These are phyloP conservation scores for Eledone cirrhosa DNA, from an alignment of 2,888 invertebrate species.

Conservation along the genomic window DNA sequence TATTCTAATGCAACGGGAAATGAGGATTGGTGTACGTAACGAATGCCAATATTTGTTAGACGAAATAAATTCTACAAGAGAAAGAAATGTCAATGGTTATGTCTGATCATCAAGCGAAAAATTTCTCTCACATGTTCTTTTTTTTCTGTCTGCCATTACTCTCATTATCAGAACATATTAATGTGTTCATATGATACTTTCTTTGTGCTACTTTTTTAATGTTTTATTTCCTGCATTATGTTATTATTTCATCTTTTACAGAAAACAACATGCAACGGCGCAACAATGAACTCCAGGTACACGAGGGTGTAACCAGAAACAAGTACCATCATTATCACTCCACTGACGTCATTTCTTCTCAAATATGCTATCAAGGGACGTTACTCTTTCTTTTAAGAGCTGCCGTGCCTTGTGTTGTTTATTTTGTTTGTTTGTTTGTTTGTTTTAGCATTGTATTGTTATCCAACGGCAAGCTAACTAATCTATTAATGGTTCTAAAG, in stretches of 20 bases:
- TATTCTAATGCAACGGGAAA: too few relatives aligned
- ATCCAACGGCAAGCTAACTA: conserved; percentile 4
- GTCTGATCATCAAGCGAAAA: too few relatives aligned
- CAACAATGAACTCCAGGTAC: conserved; percentile 32
- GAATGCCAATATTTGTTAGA: too few relatives aligned
- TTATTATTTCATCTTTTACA: conserved; percentile 11
- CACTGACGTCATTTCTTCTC: conserved; percentile 17
- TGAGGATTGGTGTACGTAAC: too few relatives aligned
- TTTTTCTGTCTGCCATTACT: too few relatives aligned
- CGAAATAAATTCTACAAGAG: too few relatives aligned
- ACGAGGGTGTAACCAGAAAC: conserved; percentile 29
- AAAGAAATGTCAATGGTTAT: too few relatives aligned
- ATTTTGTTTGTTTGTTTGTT: background rate
- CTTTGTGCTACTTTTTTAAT: background rate
- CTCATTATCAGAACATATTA: too few relatives aligned
- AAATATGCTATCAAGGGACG: conserved; percentile 12
- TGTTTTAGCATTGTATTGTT: background rate
- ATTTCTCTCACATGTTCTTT: too few relatives aligned
- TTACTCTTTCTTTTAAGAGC: background rate
- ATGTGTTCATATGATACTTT: background rate
- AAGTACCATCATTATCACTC: conserved; percentile 19
- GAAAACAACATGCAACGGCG: conserved; percentile 31
- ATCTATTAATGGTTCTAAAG: background rate
- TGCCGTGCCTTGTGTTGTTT: conserved; percentile 11
- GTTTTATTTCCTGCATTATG: background rate